Base-by-base conservation (phyloP, 2,113 vertebrate species). In the Entelurus aequoreus region DNA sequence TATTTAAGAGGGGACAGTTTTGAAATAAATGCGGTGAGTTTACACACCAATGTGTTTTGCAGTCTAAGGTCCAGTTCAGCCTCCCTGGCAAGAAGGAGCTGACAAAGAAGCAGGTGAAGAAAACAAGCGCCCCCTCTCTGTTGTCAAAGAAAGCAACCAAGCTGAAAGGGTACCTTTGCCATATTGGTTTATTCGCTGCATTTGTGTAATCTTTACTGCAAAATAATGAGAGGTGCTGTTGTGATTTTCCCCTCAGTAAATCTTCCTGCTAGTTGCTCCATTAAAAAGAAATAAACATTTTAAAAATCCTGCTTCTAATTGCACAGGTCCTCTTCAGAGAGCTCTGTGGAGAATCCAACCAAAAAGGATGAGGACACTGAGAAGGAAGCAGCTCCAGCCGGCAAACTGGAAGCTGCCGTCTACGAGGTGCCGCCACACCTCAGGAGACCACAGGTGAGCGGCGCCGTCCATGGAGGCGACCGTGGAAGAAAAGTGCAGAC, bases 11-110 rank as follows among this genome's bases (percentile, higher is more conserved):
- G 48, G 48, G 48, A 8, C 6, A 9, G 4, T 19, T 51, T 51
- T 51, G 0, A 51, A 51, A 51, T 16, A 51, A 19, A 10, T 19
- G 8, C 6, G 15, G 49, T 50, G 48, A n/a, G 13, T 51, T 46
- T 4, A 46, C 42, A 12, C 42, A 46, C 10, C 12, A 46, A 46
- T 35, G 3, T 10, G 8, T 61, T 37, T 65, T 21, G 0, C 71
- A 90, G 88, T 88, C 87, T 60, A 84, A 84, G 54, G 72, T 88
- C 15, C 76, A 79, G 54, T 71, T 90, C 69, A 86, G 82, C 68
- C 59, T 90, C 15, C 89, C 86, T 1, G 80, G 85, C 16, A 85
- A 72, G 68, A 89, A 85, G 54, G 80, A 66, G 0, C 0, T 40
- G 0, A 10, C 6, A 1, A 88, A 89, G 77, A 86, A 81, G 62